These are phyloP conservation scores for Acleris holmiana DNA, from an alignment of 2,888 invertebrate genomes.

Conservation along the genomic window DNA sequence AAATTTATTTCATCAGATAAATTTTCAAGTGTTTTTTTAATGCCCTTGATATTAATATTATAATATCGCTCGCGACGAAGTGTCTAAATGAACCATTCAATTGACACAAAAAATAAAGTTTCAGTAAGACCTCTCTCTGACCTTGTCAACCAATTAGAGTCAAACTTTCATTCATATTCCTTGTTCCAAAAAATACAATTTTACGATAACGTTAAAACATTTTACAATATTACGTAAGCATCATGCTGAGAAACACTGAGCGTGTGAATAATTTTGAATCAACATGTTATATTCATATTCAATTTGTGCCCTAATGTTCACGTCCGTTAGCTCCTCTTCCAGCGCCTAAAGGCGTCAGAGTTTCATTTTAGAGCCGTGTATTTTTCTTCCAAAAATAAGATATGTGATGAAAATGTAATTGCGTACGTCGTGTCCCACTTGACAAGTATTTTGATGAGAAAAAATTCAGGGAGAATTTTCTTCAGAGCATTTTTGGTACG, in stretches of 20 bases:
- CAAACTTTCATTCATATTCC: too few species aligned
- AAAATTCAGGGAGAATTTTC: slow-evolving; percentile 42
- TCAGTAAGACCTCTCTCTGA: too few species aligned
- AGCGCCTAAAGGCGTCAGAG: slow-evolving; percentile 38
- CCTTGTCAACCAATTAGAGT: too few species aligned
- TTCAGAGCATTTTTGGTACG: slow-evolving; percentile 19
- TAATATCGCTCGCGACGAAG: too few species aligned
- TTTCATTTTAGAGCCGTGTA: slow-evolving; percentile 54
- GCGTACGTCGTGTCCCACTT: slow-evolving; percentile 58
- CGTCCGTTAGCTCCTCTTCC: slow-evolving; percentile 12
- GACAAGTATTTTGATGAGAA: slow-evolving; percentile 65
- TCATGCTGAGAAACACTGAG: not conserved
- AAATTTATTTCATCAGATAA: too few species aligned
- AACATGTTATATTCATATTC: slow-evolving; percentile 29
- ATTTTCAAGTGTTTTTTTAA: too few species aligned
- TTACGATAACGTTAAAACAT: too few species aligned
- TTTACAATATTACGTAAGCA: too few species aligned
- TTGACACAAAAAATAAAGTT: too few species aligned
- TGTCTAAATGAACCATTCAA: too few species aligned
- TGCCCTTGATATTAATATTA: too few species aligned
- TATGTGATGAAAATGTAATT: slow-evolving; percentile 68
- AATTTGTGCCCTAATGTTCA: slow-evolving; percentile 24
- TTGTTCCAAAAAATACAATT: too few species aligned
- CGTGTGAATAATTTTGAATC: slow-evolving; percentile 10
- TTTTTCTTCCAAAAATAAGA: slow-evolving; percentile 59